Evolutionary conservation across 2,888 invertebrate species (phyloP).

Genomic region (Pyrocoelia pectoralis): DNA sequence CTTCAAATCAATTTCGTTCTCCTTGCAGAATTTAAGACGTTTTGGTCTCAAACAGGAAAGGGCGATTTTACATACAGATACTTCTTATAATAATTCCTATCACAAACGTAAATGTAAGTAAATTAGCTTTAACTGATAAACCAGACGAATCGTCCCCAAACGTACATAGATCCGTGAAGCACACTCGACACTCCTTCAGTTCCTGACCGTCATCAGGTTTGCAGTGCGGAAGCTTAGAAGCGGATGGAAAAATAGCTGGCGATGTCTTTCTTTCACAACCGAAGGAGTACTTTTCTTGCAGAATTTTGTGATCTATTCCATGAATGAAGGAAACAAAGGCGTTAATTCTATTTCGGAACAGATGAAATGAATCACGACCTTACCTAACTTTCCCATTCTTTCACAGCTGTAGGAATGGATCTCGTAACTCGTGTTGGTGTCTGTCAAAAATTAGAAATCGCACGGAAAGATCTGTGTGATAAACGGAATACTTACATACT

Average conservation of each 20-base stretch:
- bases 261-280: neutral
- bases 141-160: neutral
- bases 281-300: neutral
- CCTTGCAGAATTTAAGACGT: too few species aligned
- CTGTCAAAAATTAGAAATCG: neutral
- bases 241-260: neutral
- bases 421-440: neutral
- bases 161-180: neutral
- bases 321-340: too few species aligned
- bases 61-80: too few species aligned
- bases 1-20: too few species aligned
- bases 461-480: neutral
- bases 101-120: too few species aligned
- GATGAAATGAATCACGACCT: neutral
- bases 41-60: too few species aligned
- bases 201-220: neutral
- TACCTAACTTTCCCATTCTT: neutral
- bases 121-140: neutral
- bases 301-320: neutral
- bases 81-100: too few species aligned
- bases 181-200: neutral
- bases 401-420: neutral
- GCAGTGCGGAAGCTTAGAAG: neutral
- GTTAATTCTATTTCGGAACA: too few species aligned
- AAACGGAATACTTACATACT: neutral